Conservation (phyloP, 2,888 invertebrate species). For the Drosophila neoperkinsi region DNA sequence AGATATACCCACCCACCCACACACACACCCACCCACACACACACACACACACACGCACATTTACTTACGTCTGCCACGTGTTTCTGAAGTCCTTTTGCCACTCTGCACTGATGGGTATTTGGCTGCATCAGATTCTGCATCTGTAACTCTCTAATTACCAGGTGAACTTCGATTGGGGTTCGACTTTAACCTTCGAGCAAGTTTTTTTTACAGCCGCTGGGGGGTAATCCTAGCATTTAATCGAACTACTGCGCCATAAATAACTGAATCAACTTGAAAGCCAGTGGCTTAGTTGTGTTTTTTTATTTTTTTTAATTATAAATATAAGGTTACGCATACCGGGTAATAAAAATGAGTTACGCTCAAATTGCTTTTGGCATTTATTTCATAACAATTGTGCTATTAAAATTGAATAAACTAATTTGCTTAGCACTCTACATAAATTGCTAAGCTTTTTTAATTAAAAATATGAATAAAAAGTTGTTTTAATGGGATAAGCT, state of each 20-base stretch:
- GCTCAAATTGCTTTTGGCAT: not conserved
- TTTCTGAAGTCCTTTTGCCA: slow-evolving; percentile 14
- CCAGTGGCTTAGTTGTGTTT: not conserved
- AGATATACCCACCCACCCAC: not conserved
- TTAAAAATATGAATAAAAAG: not conserved
- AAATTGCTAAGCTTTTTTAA: not conserved
- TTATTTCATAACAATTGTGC: not conserved
- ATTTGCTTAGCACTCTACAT: not conserved
- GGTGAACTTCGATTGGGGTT: slow-evolving; percentile 1
- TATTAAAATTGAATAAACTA: not conserved
- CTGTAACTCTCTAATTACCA: slow-evolving; percentile 30
- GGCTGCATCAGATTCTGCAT: slow-evolving; percentile 2
- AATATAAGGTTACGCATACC: not conserved
- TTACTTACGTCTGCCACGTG: not conserved
- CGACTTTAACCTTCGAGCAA: slow-evolving; percentile 8
- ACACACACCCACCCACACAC: not conserved
- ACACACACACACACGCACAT: not conserved
- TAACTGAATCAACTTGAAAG: slow-evolving; percentile 16
- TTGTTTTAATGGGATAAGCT: not conserved
- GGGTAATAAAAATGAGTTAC: not conserved
- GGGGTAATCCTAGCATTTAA: not conserved
- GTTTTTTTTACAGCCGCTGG: not conserved
- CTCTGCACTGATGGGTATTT: not conserved
- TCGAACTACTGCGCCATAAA: not conserved
- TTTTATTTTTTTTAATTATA: not conserved